Evolutionary conservation across 2,113 vertebrate species (phyloP), one percentile per base, ranked within the genome.

Genomic region (western clawed frog (Xenopus tropicalis)): DNA sequence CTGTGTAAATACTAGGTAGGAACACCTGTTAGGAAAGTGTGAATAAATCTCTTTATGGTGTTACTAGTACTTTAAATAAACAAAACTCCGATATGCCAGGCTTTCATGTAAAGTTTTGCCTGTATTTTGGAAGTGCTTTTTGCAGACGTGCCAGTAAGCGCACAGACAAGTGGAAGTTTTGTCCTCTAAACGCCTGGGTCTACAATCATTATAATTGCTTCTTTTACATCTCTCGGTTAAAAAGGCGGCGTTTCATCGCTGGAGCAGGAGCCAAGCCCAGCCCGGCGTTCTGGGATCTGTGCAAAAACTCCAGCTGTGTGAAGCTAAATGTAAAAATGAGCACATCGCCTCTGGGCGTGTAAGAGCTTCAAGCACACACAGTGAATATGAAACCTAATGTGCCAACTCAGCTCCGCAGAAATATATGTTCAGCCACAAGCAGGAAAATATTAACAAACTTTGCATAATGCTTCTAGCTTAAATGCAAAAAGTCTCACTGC

Each of bases 291-390:
- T 69, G 73, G 73, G 73, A 76, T 48, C 59, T 14, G 66, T 24
- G 46, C 48, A 54, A 16, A 48, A 22, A 43, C 54, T 68, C 72
- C 72, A 68, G 56, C 72, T 74, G 72, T 68, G 72, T 74, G 65
- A 74, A 74, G 72, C 67, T 74, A 68, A 74, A 74, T 68, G 72
- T 74, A 68, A 74, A 74, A 68, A 48, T 61, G 65, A 68, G 44
- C 65, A 52, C 72, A 74, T 66, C 46, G 72, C 72, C 72, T 74
- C 65, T 68, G 63, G 72, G 56, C 57, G 56, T 74, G 72, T 74
- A 61, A 68, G 68, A 74, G 54, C 72, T 74, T 68, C 43, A 56
- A 74, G 65, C 56, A 23, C 72, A 61, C 72, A 23, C 56, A 3
- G 59, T 66, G 72, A 68, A 68, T 74, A 61, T 42, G 57, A 74